These are phyloP conservation scores for Promerops cafer DNA, from an alignment of 2,113 vertebrate genomes.

Conservation along the genomic window DNA sequence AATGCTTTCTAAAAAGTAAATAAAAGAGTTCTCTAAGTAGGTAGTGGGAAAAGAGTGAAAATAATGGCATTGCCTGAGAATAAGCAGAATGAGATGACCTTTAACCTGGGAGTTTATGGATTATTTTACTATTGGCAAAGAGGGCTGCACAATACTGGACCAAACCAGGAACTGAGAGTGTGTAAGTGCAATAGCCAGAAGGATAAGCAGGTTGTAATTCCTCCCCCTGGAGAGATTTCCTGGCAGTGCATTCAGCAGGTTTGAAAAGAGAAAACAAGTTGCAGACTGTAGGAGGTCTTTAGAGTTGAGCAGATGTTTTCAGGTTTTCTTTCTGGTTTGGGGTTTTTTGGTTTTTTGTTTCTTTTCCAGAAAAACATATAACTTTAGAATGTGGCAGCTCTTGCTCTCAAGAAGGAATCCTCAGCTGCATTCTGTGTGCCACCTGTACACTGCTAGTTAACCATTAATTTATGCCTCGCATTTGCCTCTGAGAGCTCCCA, in stretches of 20 bases:
- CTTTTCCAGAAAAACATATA: background rate
- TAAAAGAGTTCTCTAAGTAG: background rate
- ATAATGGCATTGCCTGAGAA: background rate
- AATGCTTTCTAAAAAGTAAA: background rate
- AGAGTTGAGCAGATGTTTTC: slow-evolving; percentile 25
- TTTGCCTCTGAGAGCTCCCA: background rate
- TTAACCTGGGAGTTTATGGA: background rate
- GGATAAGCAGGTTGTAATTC: background rate
- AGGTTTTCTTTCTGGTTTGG: background rate
- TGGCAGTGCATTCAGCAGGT: background rate
- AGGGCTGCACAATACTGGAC: background rate
- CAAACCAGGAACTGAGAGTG: background rate
- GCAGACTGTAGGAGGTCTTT: slow-evolving; percentile 24
- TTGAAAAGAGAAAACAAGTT: slow-evolving; percentile 28
- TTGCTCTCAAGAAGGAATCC: background rate
- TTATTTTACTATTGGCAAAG: background rate
- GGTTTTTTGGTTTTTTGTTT: background rate
- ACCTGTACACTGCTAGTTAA: background rate
- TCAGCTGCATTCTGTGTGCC: background rate
- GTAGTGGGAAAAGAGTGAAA: background rate
- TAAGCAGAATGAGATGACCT: background rate
- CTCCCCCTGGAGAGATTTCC: background rate
- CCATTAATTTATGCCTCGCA: background rate
- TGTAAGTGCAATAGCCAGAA: background rate
- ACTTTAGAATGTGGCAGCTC: background rate